Conservation (phyloP, 2,888 invertebrate genomes). For the Plagodis pulveraria region DNA sequence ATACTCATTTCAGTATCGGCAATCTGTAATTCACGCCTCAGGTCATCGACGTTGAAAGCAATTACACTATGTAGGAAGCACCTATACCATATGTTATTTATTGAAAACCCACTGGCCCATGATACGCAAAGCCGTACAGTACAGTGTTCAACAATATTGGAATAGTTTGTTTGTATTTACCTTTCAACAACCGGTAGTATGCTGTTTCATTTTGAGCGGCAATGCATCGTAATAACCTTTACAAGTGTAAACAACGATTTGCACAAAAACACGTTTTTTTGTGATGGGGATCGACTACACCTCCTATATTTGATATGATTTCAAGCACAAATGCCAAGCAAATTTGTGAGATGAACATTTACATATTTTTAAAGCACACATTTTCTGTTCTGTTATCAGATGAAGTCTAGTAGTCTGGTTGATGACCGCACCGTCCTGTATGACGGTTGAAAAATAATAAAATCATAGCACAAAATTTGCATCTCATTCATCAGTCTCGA, state of each 20-base stretch:
- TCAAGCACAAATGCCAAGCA: too few relatives aligned
- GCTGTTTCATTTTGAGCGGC: constrained; percentile 49
- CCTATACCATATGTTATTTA: constrained; percentile 57
- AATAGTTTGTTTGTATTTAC: constrained; percentile 71
- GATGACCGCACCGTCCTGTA: too few relatives aligned
- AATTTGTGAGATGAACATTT: too few relatives aligned
- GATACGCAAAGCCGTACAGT: constrained; percentile 52
- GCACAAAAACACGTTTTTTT: too few relatives aligned
- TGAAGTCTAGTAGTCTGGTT: too few relatives aligned
- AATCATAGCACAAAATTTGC: too few relatives aligned
- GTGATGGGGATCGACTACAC: too few relatives aligned
- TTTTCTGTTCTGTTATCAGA: too few relatives aligned
- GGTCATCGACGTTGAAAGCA: constrained; percentile 43
- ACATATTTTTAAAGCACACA: too few relatives aligned
- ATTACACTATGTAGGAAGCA: constrained; percentile 49
- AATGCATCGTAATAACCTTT: constrained; percentile 35
- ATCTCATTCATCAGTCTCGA: too few relatives aligned
- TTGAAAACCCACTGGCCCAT: constrained; percentile 59
- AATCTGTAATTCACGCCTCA: constrained; percentile 41
- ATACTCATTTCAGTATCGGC: constrained; percentile 36
- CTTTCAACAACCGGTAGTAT: constrained; percentile 52
- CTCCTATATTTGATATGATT: too few relatives aligned
- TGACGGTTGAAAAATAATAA: too few relatives aligned
- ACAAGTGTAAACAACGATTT: neutral
- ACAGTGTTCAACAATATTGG: constrained; percentile 65